A percentile compares a stretch with the other conserved stretches of the same genome.
These are phyloP conservation scores for Nannoperca obscura DNA, from an alignment of 2,797 vertebrate species.

Conservation along the genomic window DNA sequence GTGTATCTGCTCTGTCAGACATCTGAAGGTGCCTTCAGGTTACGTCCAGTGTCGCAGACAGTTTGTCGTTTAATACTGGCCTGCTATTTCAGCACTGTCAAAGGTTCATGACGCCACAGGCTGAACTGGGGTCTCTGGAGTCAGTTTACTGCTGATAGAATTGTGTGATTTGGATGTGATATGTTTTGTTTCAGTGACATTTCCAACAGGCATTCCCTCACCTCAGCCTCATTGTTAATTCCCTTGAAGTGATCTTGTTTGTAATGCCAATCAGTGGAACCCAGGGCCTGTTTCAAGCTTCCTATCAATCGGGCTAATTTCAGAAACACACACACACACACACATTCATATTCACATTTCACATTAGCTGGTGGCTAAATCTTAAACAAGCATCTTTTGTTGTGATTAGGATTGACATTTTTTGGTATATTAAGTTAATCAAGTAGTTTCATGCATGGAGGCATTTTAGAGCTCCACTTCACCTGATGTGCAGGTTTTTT, in stretches of 20 bases:
- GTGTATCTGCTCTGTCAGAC: conserved; percentile 46
- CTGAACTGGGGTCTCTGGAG: conserved; percentile 18
- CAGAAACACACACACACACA: conserved; percentile 7
- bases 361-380: conserved; percentile 9
- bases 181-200: not conserved
- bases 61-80: conserved; percentile 14
- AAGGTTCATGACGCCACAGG: conserved; percentile 3
- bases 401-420: conserved; percentile 5
- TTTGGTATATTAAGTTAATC: conserved; percentile 16
- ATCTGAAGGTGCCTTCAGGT: conserved; percentile 47
- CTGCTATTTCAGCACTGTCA: conserved; percentile 21
- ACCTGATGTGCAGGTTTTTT: not conserved
- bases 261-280: conserved; percentile 17
- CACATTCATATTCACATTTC: not conserved
- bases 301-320: conserved; percentile 30
- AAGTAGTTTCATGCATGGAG: not conserved
- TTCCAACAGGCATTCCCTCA: conserved; percentile 26
- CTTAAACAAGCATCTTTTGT: not conserved
- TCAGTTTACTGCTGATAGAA: conserved; percentile 22
- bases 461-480: not conserved
- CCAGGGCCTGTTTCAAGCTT: conserved; percentile 29
- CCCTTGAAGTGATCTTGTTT: conserved; percentile 35
- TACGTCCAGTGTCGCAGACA: conserved; percentile 13
- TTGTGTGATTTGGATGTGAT: conserved; percentile 4
- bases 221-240: conserved; percentile 26